Conservation (phyloP, 2,797 vertebrate genomes). For the Aselliscus stoliczkanus region DNA sequence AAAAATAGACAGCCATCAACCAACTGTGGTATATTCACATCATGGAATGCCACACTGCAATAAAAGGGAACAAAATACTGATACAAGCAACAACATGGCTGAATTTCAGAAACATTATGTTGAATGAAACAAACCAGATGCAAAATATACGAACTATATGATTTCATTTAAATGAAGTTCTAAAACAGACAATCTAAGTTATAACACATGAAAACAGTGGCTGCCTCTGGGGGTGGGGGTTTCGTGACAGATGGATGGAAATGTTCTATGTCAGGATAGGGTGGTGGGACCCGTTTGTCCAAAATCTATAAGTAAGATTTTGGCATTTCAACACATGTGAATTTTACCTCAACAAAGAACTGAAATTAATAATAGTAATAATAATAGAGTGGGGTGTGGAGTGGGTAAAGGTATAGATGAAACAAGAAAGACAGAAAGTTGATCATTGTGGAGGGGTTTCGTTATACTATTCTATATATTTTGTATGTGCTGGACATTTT, state of each 20-base stretch:
- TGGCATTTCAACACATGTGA: not conserved
- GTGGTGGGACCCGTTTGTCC: not conserved
- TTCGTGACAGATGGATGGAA: not conserved
- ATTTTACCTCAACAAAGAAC: not conserved
- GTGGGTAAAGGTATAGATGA: not conserved
- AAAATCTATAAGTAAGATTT: not conserved
- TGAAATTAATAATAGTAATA: not conserved
- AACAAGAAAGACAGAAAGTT: not conserved
- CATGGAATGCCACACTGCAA: not conserved
- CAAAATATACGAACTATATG: not conserved
- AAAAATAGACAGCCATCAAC: not conserved
- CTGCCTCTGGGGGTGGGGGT: not conserved
- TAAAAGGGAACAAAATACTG: not conserved
- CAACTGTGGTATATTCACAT: not conserved
- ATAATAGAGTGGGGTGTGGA: not conserved
- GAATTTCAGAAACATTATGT: not conserved
- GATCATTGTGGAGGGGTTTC: not conserved
- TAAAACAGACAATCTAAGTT: not conserved
- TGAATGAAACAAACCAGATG: not conserved
- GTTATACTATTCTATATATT: not conserved
- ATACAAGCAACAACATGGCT: not conserved
- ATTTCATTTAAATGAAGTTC: not conserved
- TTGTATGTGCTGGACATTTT: not conserved
- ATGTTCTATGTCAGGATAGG: not conserved
- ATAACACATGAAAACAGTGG: not conserved